These are phyloP conservation scores for Drosophila pseudoananassae DNA, from an alignment of 1,140 invertebrate genomes.

Conservation along the genomic window DNA sequence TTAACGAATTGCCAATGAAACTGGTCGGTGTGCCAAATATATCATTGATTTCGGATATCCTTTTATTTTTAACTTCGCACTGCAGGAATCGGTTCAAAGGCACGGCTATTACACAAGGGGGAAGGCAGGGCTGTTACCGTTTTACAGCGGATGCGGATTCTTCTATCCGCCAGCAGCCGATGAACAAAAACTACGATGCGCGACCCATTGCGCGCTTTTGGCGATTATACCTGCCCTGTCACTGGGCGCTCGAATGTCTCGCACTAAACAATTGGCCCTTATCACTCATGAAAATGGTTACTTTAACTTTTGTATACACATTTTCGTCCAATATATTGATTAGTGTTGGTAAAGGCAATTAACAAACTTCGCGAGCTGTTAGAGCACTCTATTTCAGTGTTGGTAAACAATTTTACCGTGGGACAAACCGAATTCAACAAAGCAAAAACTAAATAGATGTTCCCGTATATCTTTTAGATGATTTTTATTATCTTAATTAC, in stretches of 20 bases:
- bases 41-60: slow-evolving; percentile 17
- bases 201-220: slow-evolving; percentile 44
- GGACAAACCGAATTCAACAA: background rate
- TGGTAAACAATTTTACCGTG: background rate
- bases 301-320: slow-evolving; percentile 79
- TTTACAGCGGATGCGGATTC: slow-evolving; percentile 32
- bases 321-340: slow-evolving; percentile 25
- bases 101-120: slow-evolving; percentile 72
- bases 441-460: no score
- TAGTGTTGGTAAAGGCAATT: background rate
- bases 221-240: slow-evolving; percentile 29
- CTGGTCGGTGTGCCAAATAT: slow-evolving; percentile 4
- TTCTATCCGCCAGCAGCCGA: slow-evolving; percentile 55
- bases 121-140: slow-evolving; percentile 70
- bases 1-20: background rate
- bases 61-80: slow-evolving; percentile 15
- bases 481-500: no score
- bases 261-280: slow-evolving; percentile 46
- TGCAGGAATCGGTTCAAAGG: slow-evolving; percentile 17
- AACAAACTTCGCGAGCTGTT: background rate
- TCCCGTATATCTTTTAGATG: no score
- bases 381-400: background rate
- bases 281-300: slow-evolving; percentile 73
- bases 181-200: slow-evolving; percentile 64
- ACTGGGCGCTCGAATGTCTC: slow-evolving; percentile 45